Evolutionary conservation across 1,140 invertebrate genomes (phyloP), one percentile per base, ranked within the genome.

Genomic region (Nomia melanderi): DNA sequence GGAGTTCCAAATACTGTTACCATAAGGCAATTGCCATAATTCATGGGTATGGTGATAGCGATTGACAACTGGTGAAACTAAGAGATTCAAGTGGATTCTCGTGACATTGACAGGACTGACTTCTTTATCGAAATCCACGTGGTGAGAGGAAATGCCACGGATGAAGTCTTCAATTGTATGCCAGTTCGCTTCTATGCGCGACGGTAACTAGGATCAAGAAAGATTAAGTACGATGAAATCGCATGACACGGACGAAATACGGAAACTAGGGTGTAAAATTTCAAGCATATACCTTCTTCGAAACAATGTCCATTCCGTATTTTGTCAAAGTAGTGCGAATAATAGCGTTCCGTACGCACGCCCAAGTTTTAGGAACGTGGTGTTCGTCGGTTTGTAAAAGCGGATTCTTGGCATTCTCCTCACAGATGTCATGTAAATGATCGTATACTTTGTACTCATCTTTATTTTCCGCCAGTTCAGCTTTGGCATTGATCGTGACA

Each of bases 381-480:
- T 62, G 47, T 8, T 77, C 47, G 2, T 70, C 63, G 27, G 62
- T 82, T 50, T 65, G 27, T 60, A 76, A 78, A 56, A 82, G 11
- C 29, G 82, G 75, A 69, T 88, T 87, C 6, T 83, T 50, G 0
- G 50, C 76, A 33, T 90, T 87, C 25, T 71, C 76, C 1, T 53
- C 39, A 56, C 89, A 91, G 17, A 47, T 59, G 2, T 71, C 71
- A n/a, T 75, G 33, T 11, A 82, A 27, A 0, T 39, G 67, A 0
- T 85, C 82, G 0, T 77, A 44, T 6, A 11, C 60, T 23, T 86
- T 79, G 27, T 82, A 62, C 53, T 83, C 72, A n/a, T 81, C 77
- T 66, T 88, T 87, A 41, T 90, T 88, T 23, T 88, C 77, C 1
- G 86, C 69, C 63, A 86, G 25, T 72, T 86, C 77, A 20, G 86